Conservation (phyloP, 2,888 invertebrate genomes). For the Drosophila siamana region DNA sequence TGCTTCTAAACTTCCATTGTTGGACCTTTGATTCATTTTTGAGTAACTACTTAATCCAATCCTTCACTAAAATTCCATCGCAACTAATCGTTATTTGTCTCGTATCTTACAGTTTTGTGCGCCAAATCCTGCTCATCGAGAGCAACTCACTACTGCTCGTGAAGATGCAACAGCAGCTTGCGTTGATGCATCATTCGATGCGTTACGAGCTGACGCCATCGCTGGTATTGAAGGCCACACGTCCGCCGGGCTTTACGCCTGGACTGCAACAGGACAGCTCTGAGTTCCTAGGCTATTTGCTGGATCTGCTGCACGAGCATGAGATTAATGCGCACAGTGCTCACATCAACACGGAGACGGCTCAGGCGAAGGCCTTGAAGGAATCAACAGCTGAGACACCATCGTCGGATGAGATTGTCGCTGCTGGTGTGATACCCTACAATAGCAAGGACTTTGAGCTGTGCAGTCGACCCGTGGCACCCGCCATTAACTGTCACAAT, state of each 20-base stretch:
- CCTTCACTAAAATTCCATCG: too few relatives aligned
- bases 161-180: conserved; percentile 91
- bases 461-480: conserved; percentile 27
- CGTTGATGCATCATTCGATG: conserved; percentile 89
- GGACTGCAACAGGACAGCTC: conserved; percentile 95
- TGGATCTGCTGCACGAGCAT: conserved; percentile 89
- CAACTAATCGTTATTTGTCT: neutral
- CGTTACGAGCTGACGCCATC: conserved; percentile 89
- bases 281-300: conserved; percentile 91
- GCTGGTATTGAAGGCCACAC: conserved; percentile 89
- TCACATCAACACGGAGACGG: conserved; percentile 21
- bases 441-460: conserved; percentile 60
- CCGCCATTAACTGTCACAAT: neutral
- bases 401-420: conserved; percentile 52
- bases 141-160: conserved; percentile 87
- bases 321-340: conserved; percentile 84
- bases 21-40: too few relatives aligned
- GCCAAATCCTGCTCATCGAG: conserved; percentile 88
- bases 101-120: conserved; percentile 87
- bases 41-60: too few relatives aligned
- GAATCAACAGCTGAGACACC: neutral
- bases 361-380: conserved; percentile 21
- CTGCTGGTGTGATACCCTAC: conserved; percentile 65
- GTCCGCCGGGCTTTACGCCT: conserved; percentile 91
- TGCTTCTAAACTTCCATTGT: too few relatives aligned